A percentile compares a stretch with the other conserved stretches of the same genome.
Conservation (phyloP, 1,140 invertebrate species). For the Gyrodactylus bullatarudis region DNA sequence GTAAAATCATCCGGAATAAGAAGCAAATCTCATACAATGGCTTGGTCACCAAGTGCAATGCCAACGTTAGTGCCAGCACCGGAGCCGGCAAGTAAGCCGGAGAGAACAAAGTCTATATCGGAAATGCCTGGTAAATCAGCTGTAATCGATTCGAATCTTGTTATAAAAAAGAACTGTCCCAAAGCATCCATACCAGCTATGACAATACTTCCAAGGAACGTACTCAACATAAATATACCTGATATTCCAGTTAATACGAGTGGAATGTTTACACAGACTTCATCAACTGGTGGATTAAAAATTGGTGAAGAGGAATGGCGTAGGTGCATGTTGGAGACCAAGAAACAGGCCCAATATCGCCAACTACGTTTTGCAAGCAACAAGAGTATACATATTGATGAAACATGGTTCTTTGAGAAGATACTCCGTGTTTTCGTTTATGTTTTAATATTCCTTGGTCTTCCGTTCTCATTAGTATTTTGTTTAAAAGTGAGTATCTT, state of each 20-base stretch:
- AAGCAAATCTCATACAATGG: too few relatives aligned
- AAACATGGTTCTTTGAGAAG: background rate
- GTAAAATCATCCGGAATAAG: too few relatives aligned
- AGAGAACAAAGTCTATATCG: too few relatives aligned
- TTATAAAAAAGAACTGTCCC: too few relatives aligned
- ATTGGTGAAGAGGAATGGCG: background rate
- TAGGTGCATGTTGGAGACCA: background rate
- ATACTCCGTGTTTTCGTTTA: background rate
- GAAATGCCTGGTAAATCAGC: too few relatives aligned
- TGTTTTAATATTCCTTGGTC: background rate
- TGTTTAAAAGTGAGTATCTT: background rate
- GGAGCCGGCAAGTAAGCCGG: too few relatives aligned
- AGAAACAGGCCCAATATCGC: background rate
- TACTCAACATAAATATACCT: background rate
- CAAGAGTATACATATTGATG: background rate
- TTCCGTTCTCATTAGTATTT: background rate
- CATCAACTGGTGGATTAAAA: background rate
- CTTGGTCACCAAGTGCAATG: too few relatives aligned
- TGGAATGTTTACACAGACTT: background rate
- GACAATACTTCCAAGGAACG: background rate
- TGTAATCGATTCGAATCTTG: too few relatives aligned
- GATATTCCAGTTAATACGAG: background rate
- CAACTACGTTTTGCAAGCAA: background rate
- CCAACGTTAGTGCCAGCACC: too few relatives aligned
- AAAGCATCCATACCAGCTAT: background rate